These are phyloP conservation scores for Dermolepida albohirtum DNA, from an alignment of 2,888 invertebrate genomes.

Conservation along the genomic window DNA sequence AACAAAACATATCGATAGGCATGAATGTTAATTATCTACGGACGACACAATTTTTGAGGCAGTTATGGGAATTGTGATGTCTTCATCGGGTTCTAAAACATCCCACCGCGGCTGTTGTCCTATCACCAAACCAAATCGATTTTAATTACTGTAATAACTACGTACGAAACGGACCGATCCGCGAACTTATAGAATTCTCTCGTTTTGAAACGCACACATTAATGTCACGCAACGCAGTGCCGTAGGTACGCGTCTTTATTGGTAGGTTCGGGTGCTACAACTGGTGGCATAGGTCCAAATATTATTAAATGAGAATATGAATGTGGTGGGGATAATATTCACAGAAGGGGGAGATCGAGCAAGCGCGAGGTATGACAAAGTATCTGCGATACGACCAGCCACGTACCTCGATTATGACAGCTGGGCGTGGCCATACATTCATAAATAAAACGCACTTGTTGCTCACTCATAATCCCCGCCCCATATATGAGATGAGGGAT, in stretches of 20 bases:
- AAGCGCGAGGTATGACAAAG: constrained; percentile 65
- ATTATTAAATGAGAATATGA: constrained; percentile 66
- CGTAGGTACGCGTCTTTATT: constrained; percentile 26
- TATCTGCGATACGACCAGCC: constrained; percentile 69
- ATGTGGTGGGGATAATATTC: constrained; percentile 58
- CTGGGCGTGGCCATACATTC: constrained; percentile 75
- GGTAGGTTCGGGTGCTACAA: constrained; percentile 14
- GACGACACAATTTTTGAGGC: not conserved
- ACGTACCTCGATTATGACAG: constrained; percentile 76
- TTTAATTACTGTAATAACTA: constrained; percentile 8
- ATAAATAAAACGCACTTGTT: constrained; percentile 79
- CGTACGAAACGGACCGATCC: constrained; percentile 1
- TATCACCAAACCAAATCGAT: constrained; percentile 3
- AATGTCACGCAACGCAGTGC: not conserved
- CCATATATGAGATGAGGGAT: constrained; percentile 58
- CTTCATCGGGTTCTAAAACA: too few species aligned
- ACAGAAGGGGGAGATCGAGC: constrained; percentile 56
- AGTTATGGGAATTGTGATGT: too few species aligned
- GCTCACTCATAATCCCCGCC: constrained; percentile 72
- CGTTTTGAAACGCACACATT: not conserved
- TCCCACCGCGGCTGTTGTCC: too few species aligned
- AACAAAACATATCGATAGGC: constrained; percentile 6
- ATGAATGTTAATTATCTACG: constrained; percentile 10
- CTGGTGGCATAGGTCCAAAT: constrained; percentile 65
- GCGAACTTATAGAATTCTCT: not conserved